A percentile compares a stretch with the other conserved stretches of the same genome.
phyloP scores from a whole-genome alignment of 2,888 invertebrate genomes.

The Eulithis testata region DNA sequence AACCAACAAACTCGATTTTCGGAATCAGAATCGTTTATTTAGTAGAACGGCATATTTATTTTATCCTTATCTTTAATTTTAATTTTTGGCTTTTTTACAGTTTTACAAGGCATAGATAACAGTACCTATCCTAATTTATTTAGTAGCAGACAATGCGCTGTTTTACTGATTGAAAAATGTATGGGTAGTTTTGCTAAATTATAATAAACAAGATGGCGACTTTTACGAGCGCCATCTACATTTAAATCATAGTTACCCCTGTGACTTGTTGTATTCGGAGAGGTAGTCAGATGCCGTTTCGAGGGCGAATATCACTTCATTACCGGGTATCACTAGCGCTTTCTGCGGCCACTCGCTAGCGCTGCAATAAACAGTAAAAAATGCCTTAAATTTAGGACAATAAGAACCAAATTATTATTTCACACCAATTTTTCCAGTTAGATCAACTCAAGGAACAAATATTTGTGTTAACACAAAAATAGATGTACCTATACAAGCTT shows the following conservation, averaged over 20 bases:
- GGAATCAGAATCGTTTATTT: no score
- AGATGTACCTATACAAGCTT: no score
- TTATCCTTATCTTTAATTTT: no score
- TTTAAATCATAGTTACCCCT: conserved; percentile 51
- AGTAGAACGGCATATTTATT: no score
- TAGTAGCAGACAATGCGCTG: background rate
- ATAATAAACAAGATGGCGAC: background rate
- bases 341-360: conserved; percentile 93
- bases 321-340: conserved; percentile 94
- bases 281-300: conserved; percentile 98
- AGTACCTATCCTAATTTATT: no score
- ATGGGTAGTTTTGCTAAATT: no score
- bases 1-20: no score
- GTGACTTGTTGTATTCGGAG: conserved; percentile 90
- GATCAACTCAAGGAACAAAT: no score
- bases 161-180: no score
- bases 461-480: no score
- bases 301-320: conserved; percentile 96
- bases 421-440: background rate
- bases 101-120: no score
- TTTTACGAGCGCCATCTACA: background rate
- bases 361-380: conserved; percentile 51
- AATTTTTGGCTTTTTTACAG: no score
- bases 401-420: background rate
- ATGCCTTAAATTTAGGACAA: background rate